These are phyloP conservation scores for Chroicocephalus ridibundus DNA, from an alignment of 2,113 vertebrate species.

Conservation along the genomic window DNA sequence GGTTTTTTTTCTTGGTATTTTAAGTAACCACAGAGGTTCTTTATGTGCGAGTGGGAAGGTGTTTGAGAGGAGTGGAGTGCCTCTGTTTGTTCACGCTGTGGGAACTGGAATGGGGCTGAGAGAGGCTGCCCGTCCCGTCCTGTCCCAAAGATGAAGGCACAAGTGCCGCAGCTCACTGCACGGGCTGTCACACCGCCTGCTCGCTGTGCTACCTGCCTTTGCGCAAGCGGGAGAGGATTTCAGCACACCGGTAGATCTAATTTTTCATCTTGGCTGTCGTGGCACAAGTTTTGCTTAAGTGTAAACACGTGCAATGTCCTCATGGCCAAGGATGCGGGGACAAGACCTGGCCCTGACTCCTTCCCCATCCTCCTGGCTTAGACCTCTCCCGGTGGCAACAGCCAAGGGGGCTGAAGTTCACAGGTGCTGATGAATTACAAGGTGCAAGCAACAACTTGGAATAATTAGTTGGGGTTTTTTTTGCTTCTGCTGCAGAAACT, in stretches of 20 bases:
- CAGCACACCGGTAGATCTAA: not conserved
- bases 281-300: not conserved
- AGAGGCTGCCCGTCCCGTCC: not conserved
- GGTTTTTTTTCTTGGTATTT: not conserved
- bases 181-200: not conserved
- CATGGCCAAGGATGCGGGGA: not conserved
- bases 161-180: not conserved
- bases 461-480: not conserved
- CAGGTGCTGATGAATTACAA: not conserved
- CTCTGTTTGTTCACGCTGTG: not conserved
- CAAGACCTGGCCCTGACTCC: not conserved
- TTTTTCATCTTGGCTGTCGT: not conserved
- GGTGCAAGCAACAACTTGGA: not conserved
- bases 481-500: not conserved
- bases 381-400: not conserved
- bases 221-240: not conserved
- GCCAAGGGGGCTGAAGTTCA: not conserved
- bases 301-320: not conserved
- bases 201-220: not conserved
- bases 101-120: accelerated
- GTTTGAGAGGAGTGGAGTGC: not conserved
- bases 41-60: not conserved
- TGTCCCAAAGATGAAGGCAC: not conserved
- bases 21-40: not conserved
- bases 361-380: not conserved